Conservation (phyloP, 2,888 invertebrate species). For the Baronia brevicornis region DNA sequence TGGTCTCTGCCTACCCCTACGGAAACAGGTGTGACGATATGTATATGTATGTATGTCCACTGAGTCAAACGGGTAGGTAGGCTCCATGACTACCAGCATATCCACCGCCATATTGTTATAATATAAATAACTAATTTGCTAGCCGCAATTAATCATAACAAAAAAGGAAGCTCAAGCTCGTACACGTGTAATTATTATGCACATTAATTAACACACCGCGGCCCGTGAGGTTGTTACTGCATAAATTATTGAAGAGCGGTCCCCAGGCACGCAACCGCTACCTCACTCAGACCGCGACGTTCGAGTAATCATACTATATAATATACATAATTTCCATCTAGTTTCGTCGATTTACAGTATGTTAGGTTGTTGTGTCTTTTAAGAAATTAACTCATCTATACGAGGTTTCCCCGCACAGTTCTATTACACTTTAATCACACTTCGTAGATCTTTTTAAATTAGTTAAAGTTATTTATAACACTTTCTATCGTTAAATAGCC, state of each 20-base stretch:
- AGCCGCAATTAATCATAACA: conserved; percentile 66
- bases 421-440: too few species aligned
- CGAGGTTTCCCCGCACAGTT: too few species aligned
- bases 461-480: too few species aligned
- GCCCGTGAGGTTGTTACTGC: conserved; percentile 39
- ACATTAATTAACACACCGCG: conserved; percentile 65
- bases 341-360: not conserved
- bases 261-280: conserved; percentile 47
- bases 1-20: too few species aligned
- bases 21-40: too few species aligned
- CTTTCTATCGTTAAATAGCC: too few species aligned
- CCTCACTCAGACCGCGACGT: conserved; percentile 23
- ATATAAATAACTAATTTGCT: conserved; percentile 55
- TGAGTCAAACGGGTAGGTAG: too few species aligned
- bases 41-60: too few species aligned
- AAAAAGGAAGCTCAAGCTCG: conserved; percentile 70
- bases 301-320: conserved; percentile 18
- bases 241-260: conserved; percentile 56
- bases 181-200: conserved; percentile 72
- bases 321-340: conserved; percentile 2
- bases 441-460: too few species aligned
- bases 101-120: conserved; percentile 32
- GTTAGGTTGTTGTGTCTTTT: too few species aligned
- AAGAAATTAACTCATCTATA: too few species aligned
- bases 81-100: too few species aligned